Conservation (phyloP, 1,140 invertebrate genomes). For the Proales similis region DNA sequence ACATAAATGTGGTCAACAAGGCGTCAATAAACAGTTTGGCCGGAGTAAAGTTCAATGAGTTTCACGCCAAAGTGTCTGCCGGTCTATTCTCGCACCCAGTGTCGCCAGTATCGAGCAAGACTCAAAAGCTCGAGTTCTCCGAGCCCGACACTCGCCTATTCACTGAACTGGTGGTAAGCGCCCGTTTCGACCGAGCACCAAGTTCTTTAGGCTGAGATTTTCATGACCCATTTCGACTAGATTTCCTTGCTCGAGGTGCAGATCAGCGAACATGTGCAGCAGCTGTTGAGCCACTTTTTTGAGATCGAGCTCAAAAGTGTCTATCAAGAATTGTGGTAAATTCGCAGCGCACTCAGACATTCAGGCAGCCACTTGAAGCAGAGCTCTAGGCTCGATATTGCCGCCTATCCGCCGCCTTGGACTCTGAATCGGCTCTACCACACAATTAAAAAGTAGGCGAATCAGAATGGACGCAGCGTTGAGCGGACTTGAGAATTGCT, state of each 20-base stretch:
- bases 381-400: background rate
- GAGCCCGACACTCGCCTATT: too few relatives aligned
- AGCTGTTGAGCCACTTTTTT: conserved; percentile 16
- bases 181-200: too few relatives aligned
- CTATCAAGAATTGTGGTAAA: conserved; percentile 26
- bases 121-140: too few relatives aligned
- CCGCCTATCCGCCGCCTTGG: conserved; percentile 24
- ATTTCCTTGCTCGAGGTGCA: background rate
- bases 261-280: too few relatives aligned
- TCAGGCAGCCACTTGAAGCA: background rate
- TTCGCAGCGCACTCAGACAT: background rate
- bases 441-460: too few relatives aligned
- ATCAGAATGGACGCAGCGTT: too few relatives aligned
- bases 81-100: too few relatives aligned
- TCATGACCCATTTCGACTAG: background rate
- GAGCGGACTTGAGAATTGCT: too few relatives aligned
- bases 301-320: conserved; percentile 27
- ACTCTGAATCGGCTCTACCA: too few relatives aligned
- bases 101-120: too few relatives aligned
- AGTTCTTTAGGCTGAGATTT: background rate
- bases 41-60: conserved; percentile 13
- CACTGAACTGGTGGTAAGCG: too few relatives aligned
- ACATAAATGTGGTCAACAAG: conserved; percentile 29
- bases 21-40: conserved; percentile 11
- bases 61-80: too few relatives aligned